These are phyloP conservation scores for Macrochelys suwanniensis DNA, from an alignment of 2,797 vertebrate genomes.

Conservation along the genomic window DNA sequence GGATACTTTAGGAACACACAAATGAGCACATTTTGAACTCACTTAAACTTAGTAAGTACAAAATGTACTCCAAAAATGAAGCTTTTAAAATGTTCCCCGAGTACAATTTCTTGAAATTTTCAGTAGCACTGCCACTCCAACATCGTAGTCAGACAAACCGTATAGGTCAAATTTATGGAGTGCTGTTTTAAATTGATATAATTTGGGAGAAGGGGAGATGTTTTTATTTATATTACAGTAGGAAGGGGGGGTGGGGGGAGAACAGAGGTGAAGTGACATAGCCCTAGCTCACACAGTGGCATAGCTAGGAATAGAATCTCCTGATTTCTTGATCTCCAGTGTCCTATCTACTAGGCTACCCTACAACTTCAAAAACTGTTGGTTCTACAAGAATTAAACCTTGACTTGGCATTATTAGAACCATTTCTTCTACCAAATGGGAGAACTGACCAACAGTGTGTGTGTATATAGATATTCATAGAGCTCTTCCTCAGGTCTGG, in stretches of 20 bases:
- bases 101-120: conserved; percentile 49
- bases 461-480: too few relatives aligned
- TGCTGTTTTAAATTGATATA: conserved; percentile 40
- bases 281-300: conserved; percentile 25
- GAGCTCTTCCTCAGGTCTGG: too few relatives aligned
- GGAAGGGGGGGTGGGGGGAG: not conserved
- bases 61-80: conserved; percentile 53
- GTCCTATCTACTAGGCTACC: conserved; percentile 15
- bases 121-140: not conserved
- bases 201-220: not conserved
- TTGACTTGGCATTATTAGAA: conserved; percentile 11
- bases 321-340: conserved; percentile 1
- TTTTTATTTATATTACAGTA: not conserved
- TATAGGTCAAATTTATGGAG: not conserved
- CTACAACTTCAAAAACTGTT: not conserved
- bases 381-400: not conserved
- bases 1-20: conserved; percentile 54
- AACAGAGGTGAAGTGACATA: not conserved
- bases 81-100: conserved; percentile 59
- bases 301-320: not conserved
- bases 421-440: not conserved
- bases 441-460: too few relatives aligned
- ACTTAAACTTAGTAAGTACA: conserved; percentile 55
- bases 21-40: conserved; percentile 68
- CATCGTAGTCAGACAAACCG: conserved; percentile 10